Evolutionary conservation across 2,113 vertebrate genomes (phyloP), one percentile per base, ranked within the genome.

Genomic region (Apodemus speciosus): DNA sequence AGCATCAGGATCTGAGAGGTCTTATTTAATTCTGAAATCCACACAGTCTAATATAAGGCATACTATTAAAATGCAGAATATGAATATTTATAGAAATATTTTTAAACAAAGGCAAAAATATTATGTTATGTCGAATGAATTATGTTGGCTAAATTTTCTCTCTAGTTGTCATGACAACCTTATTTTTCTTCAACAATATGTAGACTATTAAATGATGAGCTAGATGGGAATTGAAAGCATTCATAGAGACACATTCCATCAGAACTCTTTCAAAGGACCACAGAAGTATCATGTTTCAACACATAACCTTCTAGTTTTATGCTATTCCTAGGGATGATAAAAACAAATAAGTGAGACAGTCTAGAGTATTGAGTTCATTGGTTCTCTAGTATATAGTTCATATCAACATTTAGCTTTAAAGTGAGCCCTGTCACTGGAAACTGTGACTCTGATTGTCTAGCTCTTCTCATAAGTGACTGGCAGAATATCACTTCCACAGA

Each of bases 151-250:
- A 93, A 94, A 95, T 94, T 95, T 91, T 92, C 43, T 40, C 73
- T 72, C 25, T 8, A 53, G 92, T 97, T 97, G 84, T 93, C 92
- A 97, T 97, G 96, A 93, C 84, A 94, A 96, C 93, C 2, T 95
- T 76, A 69, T 91, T 81, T 89, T 94, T 96, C 30, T 43, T 76
- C 53, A 38, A 92, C 85, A 95, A 69, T 84, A 25, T 95, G 85
- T 88, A 72, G 91, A 94, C 43, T 91, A 95, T 95, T 95, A 96
- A 95, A 32, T 93, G 21, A 79, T 94, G 85, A 94, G 80, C 9
- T 90, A 66, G 38, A 93, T 38, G 0, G 51, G 20, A 25, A 95
- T 94, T 18, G 3, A 62, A 89, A 91, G 75, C 38, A 49, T 81
- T 84, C 35, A 62, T 18, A 38, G 3, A 92, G 35, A 73, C n/a